A percentile compares a stretch with the other conserved stretches of the same genome.
Evolutionary conservation across 2,797 vertebrate species (phyloP).

Genomic region (Lutjanus campechanus): DNA sequence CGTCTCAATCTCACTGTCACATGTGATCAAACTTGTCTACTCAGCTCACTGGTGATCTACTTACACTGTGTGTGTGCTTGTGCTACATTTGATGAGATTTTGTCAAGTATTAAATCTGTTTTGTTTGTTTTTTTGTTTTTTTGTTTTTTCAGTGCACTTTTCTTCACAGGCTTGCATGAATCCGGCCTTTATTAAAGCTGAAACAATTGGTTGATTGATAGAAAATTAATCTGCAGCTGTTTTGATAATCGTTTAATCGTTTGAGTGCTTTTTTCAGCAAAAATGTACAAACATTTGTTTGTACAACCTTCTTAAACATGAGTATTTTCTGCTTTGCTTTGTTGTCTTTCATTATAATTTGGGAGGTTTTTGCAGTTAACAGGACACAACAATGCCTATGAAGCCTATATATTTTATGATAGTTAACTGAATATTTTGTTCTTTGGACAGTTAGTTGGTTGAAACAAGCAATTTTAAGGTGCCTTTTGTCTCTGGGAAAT

Average conservation of each 20-base stretch:
- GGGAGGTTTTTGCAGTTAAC: no score
- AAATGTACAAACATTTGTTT: no score
- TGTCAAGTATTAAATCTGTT: neutral
- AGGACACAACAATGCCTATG: no score
- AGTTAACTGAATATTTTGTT: no score
- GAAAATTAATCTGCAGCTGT: neutral
- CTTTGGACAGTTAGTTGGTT: no score
- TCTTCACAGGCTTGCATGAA: neutral
- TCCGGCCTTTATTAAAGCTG: neutral
- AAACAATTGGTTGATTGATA: neutral
- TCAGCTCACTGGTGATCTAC: neutral
- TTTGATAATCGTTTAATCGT: neutral
- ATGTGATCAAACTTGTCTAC: slow-evolving; percentile 7
- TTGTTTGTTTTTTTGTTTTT: no score
- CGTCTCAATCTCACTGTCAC: slow-evolving; percentile 4
- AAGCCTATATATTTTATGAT: no score
- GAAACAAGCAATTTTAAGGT: no score
- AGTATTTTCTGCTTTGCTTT: no score
- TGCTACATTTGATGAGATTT: neutral
- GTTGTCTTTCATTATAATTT: no score
- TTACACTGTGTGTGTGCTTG: neutral
- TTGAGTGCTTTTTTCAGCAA: neutral
- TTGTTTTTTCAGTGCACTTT: neutral
- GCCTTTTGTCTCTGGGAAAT: no score
- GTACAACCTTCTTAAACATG: no score